A percentile compares a stretch with the other conserved stretches of the same genome.
Evolutionary conservation across 1,140 invertebrate species (phyloP).

Genomic region (Scaptomyza pallida): DNA sequence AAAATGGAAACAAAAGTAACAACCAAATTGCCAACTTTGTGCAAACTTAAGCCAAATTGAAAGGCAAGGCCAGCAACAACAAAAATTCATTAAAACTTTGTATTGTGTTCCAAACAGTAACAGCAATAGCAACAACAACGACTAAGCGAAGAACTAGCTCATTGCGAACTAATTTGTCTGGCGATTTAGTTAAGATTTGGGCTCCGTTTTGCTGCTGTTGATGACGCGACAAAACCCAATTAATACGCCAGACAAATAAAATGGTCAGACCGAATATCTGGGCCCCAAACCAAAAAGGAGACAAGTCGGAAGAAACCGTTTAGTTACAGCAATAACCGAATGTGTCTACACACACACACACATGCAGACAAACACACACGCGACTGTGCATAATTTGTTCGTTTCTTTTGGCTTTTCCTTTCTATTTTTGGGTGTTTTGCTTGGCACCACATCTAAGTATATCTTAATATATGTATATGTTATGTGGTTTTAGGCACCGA

Average conservation of each 20-base stretch:
- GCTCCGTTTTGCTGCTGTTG: conserved; percentile 26
- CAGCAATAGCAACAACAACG: conserved; percentile 15
- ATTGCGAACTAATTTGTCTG: conserved; percentile 79
- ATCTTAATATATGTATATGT: conserved; percentile 55
- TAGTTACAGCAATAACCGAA: conserved; percentile 81
- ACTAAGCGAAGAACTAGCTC: conserved; percentile 40
- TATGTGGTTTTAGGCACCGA: conserved; percentile 34
- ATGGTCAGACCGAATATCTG: conserved; percentile 18
- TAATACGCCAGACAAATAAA: conserved; percentile 82
- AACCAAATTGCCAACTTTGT: conserved; percentile 45
- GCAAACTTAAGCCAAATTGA: conserved; percentile 70
- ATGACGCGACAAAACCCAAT: conserved; percentile 81
- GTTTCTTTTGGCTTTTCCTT: not conserved
- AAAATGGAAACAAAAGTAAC: conserved; percentile 62
- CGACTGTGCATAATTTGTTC: conserved; percentile 70
- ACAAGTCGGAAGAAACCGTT: conserved; percentile 56
- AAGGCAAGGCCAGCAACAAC: conserved; percentile 56
- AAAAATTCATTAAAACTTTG: conserved; percentile 79
- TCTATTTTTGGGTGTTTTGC: conserved; percentile 47
- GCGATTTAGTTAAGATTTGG: conserved; percentile 70
- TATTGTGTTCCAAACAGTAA: conserved; percentile 66
- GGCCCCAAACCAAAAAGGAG: not conserved
- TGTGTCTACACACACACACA: conserved; percentile 60
- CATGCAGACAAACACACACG: conserved; percentile 44
- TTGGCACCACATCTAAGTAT: conserved; percentile 48